phyloP scores from a whole-genome alignment of 2,113 vertebrate species.

The Rousettus leschenaultii region DNA sequence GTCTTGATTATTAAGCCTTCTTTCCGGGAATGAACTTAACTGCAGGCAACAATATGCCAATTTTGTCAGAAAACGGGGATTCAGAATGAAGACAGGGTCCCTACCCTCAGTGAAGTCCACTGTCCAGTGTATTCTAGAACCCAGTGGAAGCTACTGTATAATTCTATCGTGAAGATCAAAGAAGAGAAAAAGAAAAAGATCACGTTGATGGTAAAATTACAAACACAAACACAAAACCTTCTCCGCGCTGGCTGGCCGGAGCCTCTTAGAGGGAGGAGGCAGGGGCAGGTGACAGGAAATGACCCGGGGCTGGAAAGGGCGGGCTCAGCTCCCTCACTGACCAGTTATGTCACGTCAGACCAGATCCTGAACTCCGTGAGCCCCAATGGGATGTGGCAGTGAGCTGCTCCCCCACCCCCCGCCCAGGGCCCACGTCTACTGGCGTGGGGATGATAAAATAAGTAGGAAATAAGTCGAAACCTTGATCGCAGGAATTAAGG shows the following conservation, averaged over 20 bases:
- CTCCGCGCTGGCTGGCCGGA: fast-evolving
- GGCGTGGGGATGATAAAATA: background rate
- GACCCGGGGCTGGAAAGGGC: background rate
- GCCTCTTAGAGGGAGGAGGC: background rate
- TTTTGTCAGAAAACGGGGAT: background rate
- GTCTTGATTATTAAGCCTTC: background rate
- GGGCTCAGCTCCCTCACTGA: background rate
- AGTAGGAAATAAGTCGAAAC: background rate
- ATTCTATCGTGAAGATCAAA: background rate
- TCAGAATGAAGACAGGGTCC: background rate
- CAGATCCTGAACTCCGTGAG: background rate
- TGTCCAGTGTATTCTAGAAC: background rate
- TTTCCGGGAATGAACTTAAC: background rate
- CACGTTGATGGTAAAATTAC: background rate
- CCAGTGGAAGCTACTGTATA: background rate
- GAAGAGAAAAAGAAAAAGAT: background rate
- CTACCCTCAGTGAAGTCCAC: background rate
- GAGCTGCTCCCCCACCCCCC: background rate
- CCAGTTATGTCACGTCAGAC: background rate
- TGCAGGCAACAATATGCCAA: fast-evolving
- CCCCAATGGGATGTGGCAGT: background rate
- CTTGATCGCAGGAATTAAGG: background rate
- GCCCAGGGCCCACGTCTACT: background rate
- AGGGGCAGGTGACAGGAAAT: background rate
- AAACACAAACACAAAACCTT: background rate